Evolutionary conservation across 2,113 vertebrate genomes (phyloP), one percentile per base, ranked within the genome.

Genomic region (Rhynchopsitta pachyrhyncha): DNA sequence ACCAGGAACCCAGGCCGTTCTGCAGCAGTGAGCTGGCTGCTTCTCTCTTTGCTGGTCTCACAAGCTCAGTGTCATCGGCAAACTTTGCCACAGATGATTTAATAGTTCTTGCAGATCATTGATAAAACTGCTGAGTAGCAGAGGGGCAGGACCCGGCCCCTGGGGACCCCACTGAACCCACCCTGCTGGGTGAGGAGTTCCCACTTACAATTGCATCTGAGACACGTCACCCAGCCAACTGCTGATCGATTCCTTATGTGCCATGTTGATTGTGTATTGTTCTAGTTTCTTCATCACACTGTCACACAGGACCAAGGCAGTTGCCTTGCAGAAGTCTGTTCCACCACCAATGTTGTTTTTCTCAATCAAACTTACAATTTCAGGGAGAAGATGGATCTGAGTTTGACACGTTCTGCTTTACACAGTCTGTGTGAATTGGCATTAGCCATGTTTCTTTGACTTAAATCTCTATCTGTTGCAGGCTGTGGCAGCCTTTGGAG

Each of bases 101-200:
- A 84, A 74, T 55, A 2, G 10, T 39, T 84, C 80, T 70, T 80
- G 84, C 91, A 96, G 96, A 95, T 97, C 89, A 85, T 89, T 91
- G 96, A 96, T 97, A 95, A 95, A 77, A 93, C 6, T 0, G 2
- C 16, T 55, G 66, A 82, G 50, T 14, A 95, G 77, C 53, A 5
- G 4, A 25, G 62, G 83, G 86, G 88, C 60, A 79, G 82, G 80
- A 71, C 44, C 47, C 4, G 8, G 44, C 6, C 91, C 93, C 89
- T 13, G 4, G 96, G 93, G 91, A 91, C 86, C 81, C 73, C 17
- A 13, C 60, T 88, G 74, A 83, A 87, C 33, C 55, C 53, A 24
- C 77, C 82, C 92, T 73, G 62, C 84, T 66, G 95, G 81, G 63
- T 87, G 93, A 47, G 89, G 81, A 95, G 74, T 89, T 95, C 86